These are phyloP conservation scores for Pseudobourletiella spinata DNA, from an alignment of 1,140 invertebrate species.

Conservation along the genomic window DNA sequence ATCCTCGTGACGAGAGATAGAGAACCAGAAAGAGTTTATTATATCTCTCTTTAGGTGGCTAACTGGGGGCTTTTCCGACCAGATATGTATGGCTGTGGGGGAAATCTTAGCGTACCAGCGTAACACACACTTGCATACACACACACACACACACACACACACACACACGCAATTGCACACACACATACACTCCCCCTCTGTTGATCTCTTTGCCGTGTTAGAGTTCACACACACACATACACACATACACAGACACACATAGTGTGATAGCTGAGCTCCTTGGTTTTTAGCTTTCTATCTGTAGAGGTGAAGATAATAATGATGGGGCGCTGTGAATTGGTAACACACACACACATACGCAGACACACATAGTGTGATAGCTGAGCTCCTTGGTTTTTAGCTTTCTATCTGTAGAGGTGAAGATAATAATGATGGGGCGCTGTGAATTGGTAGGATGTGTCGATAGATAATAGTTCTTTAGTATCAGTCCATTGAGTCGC, in stretches of 20 bases:
- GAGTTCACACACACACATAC: no score
- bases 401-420: slow-evolving; percentile 15
- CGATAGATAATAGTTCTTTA: slow-evolving; percentile 35
- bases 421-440: slow-evolving; percentile 33
- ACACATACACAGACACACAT: no score
- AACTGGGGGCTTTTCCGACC: not conserved
- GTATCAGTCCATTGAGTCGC: slow-evolving; percentile 36
- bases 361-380: no score
- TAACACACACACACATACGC: no score
- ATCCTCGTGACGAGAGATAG: not conserved
- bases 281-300: not conserved
- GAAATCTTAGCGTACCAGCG: no score
- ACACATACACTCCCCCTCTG: no score
- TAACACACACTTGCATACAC: no score
- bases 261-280: no score
- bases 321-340: slow-evolving; percentile 31
- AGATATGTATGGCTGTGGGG: not conserved
- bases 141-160: no score
- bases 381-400: slow-evolving; percentile 1
- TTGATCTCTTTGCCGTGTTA: no score
- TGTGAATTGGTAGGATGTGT: slow-evolving; percentile 32
- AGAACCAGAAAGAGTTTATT: not conserved
- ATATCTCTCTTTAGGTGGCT: not conserved
- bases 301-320: slow-evolving; percentile 32
- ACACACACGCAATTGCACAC: no score